phyloP scores from a whole-genome alignment of 2,888 invertebrate genomes.

The Hirtodrosophila alboralis region DNA sequence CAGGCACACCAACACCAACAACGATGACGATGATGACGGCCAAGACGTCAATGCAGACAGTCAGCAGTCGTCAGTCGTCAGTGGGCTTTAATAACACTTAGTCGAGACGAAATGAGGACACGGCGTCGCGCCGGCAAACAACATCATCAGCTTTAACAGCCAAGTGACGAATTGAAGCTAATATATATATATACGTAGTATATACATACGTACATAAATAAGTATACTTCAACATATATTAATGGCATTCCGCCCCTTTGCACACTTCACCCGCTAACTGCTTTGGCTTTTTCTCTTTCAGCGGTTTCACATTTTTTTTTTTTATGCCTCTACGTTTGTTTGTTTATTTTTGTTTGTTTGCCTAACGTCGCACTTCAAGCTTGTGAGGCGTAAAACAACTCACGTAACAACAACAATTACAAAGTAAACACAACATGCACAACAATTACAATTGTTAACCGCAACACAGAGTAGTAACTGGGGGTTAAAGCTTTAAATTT shows the following conservation, averaged over 20 bases:
- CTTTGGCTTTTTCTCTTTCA: slow-evolving; percentile 9
- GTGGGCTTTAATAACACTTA: slow-evolving; percentile 68
- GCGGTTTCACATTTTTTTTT: slow-evolving; percentile 40
- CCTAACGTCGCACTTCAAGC: slow-evolving; percentile 20
- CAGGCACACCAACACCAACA: slow-evolving; percentile 14
- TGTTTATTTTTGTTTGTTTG: slow-evolving; percentile 36
- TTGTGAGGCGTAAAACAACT: slow-evolving; percentile 63
- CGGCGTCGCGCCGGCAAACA: slow-evolving; percentile 24
- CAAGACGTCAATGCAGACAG: slow-evolving; percentile 47
- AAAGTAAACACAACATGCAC: slow-evolving; percentile 1
- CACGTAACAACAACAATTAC: slow-evolving; percentile 25
- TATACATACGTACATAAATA: slow-evolving; percentile 12
- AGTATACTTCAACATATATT: slow-evolving; percentile 38
- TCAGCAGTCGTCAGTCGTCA: slow-evolving; percentile 37
- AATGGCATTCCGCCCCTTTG: slow-evolving; percentile 34
- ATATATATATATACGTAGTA: slow-evolving; percentile 50
- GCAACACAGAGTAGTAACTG: no score
- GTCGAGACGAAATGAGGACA: slow-evolving; percentile 31
- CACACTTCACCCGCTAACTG: slow-evolving; percentile 6
- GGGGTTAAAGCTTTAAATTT: no score
- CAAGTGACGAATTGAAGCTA: slow-evolving; percentile 71
- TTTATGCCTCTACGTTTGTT: slow-evolving; percentile 51
- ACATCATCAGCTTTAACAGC: slow-evolving; percentile 48
- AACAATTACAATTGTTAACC: slow-evolving; percentile 1
- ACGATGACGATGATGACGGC: slow-evolving; percentile 10